Evolutionary conservation across 2,888 invertebrate species (phyloP).

Genomic region (Exocentrus adspersus): DNA sequence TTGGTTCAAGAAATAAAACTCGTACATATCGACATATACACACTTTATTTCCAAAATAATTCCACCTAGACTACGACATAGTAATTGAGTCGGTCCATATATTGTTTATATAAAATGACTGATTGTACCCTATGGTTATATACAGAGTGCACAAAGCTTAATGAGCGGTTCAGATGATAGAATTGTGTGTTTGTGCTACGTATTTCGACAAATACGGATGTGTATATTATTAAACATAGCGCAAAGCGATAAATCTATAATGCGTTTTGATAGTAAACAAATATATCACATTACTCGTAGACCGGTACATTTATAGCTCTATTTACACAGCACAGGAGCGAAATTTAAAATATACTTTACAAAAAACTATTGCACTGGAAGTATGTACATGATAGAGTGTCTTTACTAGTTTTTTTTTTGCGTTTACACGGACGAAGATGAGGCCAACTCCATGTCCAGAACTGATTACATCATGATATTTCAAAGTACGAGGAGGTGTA

Average conservation of each 20-base stretch:
- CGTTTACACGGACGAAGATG: background rate
- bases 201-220: conserved; percentile 11
- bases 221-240: background rate
- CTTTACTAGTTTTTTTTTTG: background rate
- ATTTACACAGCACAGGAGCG: conserved; percentile 8
- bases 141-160: conserved; percentile 44
- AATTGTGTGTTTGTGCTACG: conserved; percentile 14
- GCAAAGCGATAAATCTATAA: conserved; percentile 19
- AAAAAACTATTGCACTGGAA: background rate
- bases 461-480: too few species aligned
- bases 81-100: conserved; percentile 16
- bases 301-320: conserved; percentile 14
- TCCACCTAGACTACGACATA: conserved; percentile 7
- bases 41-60: conserved; percentile 32
- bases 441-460: too few species aligned
- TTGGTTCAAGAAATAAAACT: too few species aligned
- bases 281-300: conserved; percentile 20
- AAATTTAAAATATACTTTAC: background rate
- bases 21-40: conserved; percentile 19
- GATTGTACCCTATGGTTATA: conserved; percentile 34
- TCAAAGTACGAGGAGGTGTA: too few species aligned
- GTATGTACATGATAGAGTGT: background rate
- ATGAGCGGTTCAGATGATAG: conserved; percentile 14
- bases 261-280: background rate
- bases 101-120: conserved; percentile 32